phyloP scores from a whole-genome alignment of 2,888 invertebrate species.

The Cosmorhoe ocellata region DNA sequence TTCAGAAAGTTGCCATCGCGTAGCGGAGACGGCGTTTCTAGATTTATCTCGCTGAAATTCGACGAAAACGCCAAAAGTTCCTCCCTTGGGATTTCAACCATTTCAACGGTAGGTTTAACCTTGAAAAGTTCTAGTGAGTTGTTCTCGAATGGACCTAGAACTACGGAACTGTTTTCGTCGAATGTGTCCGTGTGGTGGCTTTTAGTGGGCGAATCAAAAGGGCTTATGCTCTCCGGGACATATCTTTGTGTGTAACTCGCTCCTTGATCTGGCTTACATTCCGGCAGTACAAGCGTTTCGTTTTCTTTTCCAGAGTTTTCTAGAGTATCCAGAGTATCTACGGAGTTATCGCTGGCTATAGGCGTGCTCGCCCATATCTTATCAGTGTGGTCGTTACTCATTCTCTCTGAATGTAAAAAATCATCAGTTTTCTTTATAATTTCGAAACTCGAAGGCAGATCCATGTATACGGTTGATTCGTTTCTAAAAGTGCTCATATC shows the following conservation, averaged over 20 bases:
- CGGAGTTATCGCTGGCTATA: conserved; percentile 56
- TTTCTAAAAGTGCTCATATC: conserved; percentile 46
- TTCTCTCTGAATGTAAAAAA: conserved; percentile 63
- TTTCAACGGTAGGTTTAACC: conserved; percentile 68
- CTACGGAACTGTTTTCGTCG: conserved; percentile 79
- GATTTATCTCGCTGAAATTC: conserved; percentile 77
- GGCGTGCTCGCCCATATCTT: conserved; percentile 64
- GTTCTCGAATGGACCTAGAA: conserved; percentile 82
- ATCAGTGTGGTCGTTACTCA: conserved; percentile 41
- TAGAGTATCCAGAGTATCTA: conserved; percentile 41
- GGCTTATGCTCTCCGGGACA: conserved; percentile 61
- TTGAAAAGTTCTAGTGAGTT: conserved; percentile 78
- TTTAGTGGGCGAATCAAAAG: conserved; percentile 74
- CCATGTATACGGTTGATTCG: conserved; percentile 72
- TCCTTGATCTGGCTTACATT: conserved; percentile 43
- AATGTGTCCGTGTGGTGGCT: conserved; percentile 73
- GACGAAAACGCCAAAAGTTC: conserved; percentile 80
- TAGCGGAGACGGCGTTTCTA: conserved; percentile 74
- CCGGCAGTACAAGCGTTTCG: conserved; percentile 42
- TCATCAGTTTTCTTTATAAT: conserved; percentile 53
- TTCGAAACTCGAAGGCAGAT: conserved; percentile 57
- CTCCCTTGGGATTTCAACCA: conserved; percentile 69
- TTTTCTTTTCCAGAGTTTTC: conserved; percentile 45
- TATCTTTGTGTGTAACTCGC: conserved; percentile 51
- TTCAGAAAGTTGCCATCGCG: conserved; percentile 73